Evolutionary conservation across 2,888 invertebrate species (phyloP), one percentile per base, ranked within the genome.

Genomic region (Camponotus fellah): DNA sequence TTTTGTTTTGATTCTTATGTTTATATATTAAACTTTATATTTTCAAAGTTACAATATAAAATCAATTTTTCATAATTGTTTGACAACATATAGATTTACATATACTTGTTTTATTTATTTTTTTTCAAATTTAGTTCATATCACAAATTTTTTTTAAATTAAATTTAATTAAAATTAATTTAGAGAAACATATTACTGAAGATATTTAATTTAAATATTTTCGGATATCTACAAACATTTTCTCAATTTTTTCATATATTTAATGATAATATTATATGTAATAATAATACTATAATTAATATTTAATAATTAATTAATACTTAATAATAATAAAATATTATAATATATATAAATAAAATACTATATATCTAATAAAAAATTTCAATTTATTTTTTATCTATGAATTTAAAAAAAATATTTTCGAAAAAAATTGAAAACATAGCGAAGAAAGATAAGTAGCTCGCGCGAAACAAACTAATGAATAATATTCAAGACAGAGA

Each of bases 31-130:
- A 46, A 12, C 4, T 0, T 46, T 46, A 21, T 37, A 53, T n/a
- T 14, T 56, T 49, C 10, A 3, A 49, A 32, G 14, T 26, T 9
- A 46, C 17, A 17, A 17, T 32, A n/a, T 68, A 21, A 65, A 65
- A 12, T n/a, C 14, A 46, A 56, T 65, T 65, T 71, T 2, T n/a
- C 8, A 4, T 6, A n/a, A n/a, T 21, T 9, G 9, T 49, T 49
- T 2, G 9, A 49, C 49, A n/a, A 1, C n/a, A 0, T 34, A 14
- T 12, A 53, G n/a, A 17, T 68, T 37, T 46, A 46, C 26, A 8
- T 43, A 32, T 5, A 21, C n/a, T 68, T 68, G 6, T 49, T 0
- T 68, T 68, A 49, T 69, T 68, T 21, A 32, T 34, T 69, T 69
- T 0, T 0, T 37, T 10, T 10, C 3, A 43, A 43, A 10, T 43